Evolutionary conservation across 2,113 vertebrate genomes (phyloP), one percentile per base, ranked within the genome.

Genomic region (Cyanoderma ruficeps): DNA sequence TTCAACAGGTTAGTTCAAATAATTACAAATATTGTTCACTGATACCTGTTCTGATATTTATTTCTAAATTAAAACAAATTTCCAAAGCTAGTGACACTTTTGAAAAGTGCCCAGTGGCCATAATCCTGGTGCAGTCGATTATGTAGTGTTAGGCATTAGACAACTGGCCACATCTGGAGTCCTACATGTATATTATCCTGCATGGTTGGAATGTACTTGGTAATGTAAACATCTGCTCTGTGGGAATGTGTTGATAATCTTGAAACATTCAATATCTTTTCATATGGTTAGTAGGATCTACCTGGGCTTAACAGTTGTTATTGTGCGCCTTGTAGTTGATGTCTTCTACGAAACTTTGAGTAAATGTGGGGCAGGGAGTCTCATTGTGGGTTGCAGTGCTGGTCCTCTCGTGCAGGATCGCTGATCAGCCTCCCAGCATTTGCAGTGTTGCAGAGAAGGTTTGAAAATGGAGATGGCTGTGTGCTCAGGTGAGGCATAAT

Each of bases 1-100:
- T 92, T 99, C 99, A 96, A 99, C 99, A 98, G 99, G 99, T 99
- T 96, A 93, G 98, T 98, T 94, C 85, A 67, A 41, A 42, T 61
- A 24, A 47, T 90, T 86, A 7, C 23, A 64, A 52, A 10, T 27
- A 10, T 35, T 89, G 47, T 63, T 55, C 39, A 18, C 44, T 77
- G 35, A 71, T 59, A 63, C 23, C 24, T 81, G 30, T 25, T 89
- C 25, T 30, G 7, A 47, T 87, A 64, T 10, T 68, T 94, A 24
- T 84, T 87, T 63, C 6, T n/a, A 11, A 39, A 59, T 50, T 25
- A 67, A 67, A 89, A 20, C 8, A 35, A 1, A 42, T 16, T 59
- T 59, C 46, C n/a, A 70, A 86, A 82, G 13, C 28, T 53, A 28
- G 7, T 53, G 50, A 49, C 44, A 30, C 17, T 77, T 92, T 12